A percentile compares a stretch with the other conserved stretches of the same genome.
These are phyloP conservation scores for Nymphalis c-album DNA, from an alignment of 2,888 invertebrate species.

Conservation along the genomic window DNA sequence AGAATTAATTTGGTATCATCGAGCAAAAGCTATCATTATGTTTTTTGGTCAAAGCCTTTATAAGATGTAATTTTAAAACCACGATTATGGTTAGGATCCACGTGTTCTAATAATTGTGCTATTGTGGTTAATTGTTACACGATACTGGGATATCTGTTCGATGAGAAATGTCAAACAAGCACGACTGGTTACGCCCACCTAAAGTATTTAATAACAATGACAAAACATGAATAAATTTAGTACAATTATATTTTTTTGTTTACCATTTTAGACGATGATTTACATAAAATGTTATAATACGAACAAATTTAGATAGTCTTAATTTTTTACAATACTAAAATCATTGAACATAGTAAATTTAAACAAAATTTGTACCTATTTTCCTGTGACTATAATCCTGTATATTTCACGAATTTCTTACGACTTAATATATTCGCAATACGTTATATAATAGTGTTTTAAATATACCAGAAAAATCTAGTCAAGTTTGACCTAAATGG, in stretches of 20 bases:
- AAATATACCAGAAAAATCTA: too few relatives aligned
- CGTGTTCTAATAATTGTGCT: conserved; percentile 9
- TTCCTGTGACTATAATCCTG: too few relatives aligned
- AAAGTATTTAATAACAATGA: conserved; percentile 31
- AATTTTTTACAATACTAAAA: too few relatives aligned
- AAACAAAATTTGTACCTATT: too few relatives aligned
- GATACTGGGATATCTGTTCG: conserved; percentile 28
- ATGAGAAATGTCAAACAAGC: conserved; percentile 26
- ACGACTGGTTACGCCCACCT: conserved; percentile 33
- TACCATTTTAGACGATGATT: too few relatives aligned
- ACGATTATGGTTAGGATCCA: neutral
- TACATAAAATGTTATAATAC: too few relatives aligned
- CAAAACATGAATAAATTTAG: conserved; percentile 23
- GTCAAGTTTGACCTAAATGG: too few relatives aligned
- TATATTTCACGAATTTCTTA: too few relatives aligned
- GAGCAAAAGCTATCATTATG: neutral
- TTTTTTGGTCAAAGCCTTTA: neutral
- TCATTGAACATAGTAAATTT: too few relatives aligned
- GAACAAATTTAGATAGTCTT: too few relatives aligned
- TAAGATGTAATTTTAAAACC: neutral
- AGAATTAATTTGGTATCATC: neutral
- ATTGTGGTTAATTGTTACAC: conserved; percentile 13
- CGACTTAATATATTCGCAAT: too few relatives aligned
- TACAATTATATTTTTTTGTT: neutral
- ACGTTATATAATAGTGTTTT: too few relatives aligned